Conservation (phyloP, 2,888 invertebrate genomes). For the Lacanobia wlatinum region DNA sequence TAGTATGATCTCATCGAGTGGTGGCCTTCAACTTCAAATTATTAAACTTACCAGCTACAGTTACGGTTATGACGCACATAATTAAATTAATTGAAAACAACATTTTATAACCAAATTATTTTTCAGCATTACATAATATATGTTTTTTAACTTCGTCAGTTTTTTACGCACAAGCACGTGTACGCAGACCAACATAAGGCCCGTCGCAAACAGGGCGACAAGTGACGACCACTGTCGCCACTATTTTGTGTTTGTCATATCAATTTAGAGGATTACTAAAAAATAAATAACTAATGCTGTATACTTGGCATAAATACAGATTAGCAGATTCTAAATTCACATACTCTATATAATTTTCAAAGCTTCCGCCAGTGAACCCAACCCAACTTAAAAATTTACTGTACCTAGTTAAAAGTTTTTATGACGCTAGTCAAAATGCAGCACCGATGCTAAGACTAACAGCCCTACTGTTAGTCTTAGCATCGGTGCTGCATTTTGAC, state of each 20-base stretch:
- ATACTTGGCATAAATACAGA: too few relatives aligned
- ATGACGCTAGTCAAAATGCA: too few relatives aligned
- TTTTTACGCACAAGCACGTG: conserved; percentile 5
- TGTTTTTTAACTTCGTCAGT: conserved; percentile 16
- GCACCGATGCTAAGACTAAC: too few relatives aligned
- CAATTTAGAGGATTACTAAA: not conserved
- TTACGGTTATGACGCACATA: conserved; percentile 10
- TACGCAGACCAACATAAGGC: conserved; percentile 3
- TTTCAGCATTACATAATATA: conserved; percentile 19
- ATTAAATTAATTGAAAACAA: conserved; percentile 42
- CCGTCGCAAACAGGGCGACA: conserved; percentile 8
- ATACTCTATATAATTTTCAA: too few relatives aligned
- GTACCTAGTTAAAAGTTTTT: too few relatives aligned
- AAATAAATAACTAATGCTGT: too few relatives aligned
- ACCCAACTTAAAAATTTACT: too few relatives aligned
- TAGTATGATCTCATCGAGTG: not conserved
- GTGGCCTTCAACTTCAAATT: not conserved
- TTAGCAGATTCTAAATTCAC: too few relatives aligned
- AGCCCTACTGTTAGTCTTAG: too few relatives aligned
- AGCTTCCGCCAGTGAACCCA: too few relatives aligned
- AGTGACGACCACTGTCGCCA: not conserved
- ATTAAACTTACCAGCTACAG: conserved; percentile 36
- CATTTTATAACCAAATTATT: conserved; percentile 32
- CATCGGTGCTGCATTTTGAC: too few relatives aligned
- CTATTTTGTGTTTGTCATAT: not conserved